Percentiles rank a stretch among this genome's conserved stretches.
Conservation (phyloP, 2,888 invertebrate genomes). For the Apamea sordens region DNA sequence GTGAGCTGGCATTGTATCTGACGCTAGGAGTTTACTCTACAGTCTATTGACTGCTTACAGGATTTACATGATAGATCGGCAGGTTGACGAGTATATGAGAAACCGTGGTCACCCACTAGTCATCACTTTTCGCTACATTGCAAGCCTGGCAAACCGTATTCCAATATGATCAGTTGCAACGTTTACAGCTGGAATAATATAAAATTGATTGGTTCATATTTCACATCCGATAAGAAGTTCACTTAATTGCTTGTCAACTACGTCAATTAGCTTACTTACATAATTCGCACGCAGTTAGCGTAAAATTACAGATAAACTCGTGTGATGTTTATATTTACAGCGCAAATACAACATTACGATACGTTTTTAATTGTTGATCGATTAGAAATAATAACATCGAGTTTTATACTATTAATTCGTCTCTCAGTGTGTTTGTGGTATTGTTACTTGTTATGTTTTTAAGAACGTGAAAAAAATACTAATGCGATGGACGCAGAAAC, state of each 20-base stretch:
- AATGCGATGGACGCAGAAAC: background rate
- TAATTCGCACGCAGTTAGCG: slow-evolving; percentile 25
- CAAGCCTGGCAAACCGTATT: background rate
- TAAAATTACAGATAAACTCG: slow-evolving; percentile 29
- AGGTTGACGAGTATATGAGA: too few relatives aligned
- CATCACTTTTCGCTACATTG: background rate
- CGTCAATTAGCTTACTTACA: slow-evolving; percentile 35
- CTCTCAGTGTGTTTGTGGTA: background rate
- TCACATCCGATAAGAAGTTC: slow-evolving; percentile 31
- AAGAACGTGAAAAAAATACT: background rate
- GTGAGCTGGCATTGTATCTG: too few relatives aligned
- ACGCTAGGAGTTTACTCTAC: too few relatives aligned
- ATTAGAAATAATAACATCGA: slow-evolving; percentile 2
- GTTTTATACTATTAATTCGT: background rate
- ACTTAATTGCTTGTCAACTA: slow-evolving; percentile 45
- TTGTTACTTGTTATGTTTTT: background rate
- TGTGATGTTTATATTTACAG: slow-evolving; percentile 21
- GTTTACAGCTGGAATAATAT: slow-evolving; percentile 7
- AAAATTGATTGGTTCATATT: slow-evolving; percentile 35
- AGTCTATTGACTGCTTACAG: too few relatives aligned
- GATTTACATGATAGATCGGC: too few relatives aligned
- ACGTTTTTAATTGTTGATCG: slow-evolving; percentile 28
- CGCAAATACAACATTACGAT: slow-evolving; percentile 8
- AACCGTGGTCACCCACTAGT: too few relatives aligned
- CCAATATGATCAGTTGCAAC: background rate